Percentiles rank a stretch among this genome's conserved stretches.
Conservation (phyloP, 1,140 invertebrate species). For the Bacillus rossius region DNA sequence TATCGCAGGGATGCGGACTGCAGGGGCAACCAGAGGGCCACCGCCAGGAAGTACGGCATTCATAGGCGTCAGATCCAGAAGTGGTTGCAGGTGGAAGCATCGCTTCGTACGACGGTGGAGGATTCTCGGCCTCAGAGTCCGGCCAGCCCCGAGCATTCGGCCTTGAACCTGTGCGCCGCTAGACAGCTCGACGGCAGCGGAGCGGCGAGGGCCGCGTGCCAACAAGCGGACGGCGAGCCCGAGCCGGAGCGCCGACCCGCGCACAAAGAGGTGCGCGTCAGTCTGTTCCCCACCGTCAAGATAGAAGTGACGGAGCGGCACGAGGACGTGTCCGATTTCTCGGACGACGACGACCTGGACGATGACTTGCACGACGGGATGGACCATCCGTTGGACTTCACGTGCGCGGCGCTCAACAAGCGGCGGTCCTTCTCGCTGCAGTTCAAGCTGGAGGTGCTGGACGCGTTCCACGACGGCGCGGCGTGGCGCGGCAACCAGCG, state of each 20-base stretch:
- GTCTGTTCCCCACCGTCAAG: conserved; percentile 13
- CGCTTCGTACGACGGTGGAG: conserved; percentile 51
- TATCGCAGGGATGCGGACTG: conserved; percentile 77
- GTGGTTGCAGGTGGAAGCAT: conserved; percentile 77
- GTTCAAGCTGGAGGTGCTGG: conserved; percentile 48
- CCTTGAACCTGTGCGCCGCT: conserved; percentile 46
- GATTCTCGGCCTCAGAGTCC: conserved; percentile 43
- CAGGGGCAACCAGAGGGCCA: conserved; percentile 77
- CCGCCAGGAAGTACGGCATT: conserved; percentile 80
- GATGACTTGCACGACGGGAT: conserved; percentile 16
- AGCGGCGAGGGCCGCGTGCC: conserved; percentile 9
- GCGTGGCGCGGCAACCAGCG: conserved; percentile 52
- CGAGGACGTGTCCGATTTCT: conserved; percentile 16
- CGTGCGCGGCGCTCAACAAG: conserved; percentile 35
- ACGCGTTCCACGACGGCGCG: conserved; percentile 46
- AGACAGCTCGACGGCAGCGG: conserved; percentile 45
- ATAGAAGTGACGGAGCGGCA: conserved; percentile 18
- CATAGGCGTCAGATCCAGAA: conserved; percentile 83
- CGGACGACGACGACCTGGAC: conserved; percentile 20
- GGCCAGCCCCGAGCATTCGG: conserved; percentile 30
- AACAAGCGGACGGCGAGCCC: background rate
- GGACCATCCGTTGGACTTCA: conserved; percentile 30
- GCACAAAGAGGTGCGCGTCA: conserved; percentile 10
- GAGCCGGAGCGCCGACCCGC: background rate
- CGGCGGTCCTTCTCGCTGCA: conserved; percentile 46